These are phyloP conservation scores for Apaloderma vittatum DNA, from an alignment of 2,113 vertebrate species.

Conservation along the genomic window DNA sequence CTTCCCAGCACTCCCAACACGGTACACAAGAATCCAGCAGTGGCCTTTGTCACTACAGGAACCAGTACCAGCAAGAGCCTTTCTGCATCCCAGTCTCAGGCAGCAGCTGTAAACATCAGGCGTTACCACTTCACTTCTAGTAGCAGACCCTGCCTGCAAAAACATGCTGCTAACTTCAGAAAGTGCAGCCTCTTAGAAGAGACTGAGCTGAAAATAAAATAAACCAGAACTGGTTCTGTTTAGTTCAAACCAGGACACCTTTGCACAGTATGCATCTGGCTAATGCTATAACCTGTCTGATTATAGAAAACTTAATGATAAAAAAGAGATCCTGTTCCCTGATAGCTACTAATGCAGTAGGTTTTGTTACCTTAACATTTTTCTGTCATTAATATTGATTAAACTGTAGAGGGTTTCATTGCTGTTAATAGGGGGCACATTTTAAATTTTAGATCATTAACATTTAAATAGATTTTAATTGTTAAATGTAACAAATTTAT, in stretches of 20 bases:
- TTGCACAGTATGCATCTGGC: not conserved
- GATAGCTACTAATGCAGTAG: conserved; percentile 35
- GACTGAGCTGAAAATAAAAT: no score
- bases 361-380: conserved; percentile 67
- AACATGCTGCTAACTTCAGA: no score
- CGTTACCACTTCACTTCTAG: no score
- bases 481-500: conserved; percentile 60
- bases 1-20: no score
- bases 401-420: conserved; percentile 44
- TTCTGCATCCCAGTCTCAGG: no score
- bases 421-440: conserved; percentile 27
- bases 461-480: conserved; percentile 69
- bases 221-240: no score
- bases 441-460: conserved; percentile 63
- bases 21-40: no score
- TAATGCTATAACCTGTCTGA: not conserved
- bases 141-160: no score
- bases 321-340: not conserved
- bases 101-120: no score
- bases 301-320: conserved; percentile 40
- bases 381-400: conserved; percentile 70
- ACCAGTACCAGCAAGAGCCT: no score
- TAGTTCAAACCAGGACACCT: not conserved
- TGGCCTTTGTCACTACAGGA: no score
- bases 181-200: no score